A percentile compares a stretch with the other conserved stretches of the same genome.
phyloP scores from a whole-genome alignment of 2,888 invertebrate species.

The Oscheius sp. region DNA sequence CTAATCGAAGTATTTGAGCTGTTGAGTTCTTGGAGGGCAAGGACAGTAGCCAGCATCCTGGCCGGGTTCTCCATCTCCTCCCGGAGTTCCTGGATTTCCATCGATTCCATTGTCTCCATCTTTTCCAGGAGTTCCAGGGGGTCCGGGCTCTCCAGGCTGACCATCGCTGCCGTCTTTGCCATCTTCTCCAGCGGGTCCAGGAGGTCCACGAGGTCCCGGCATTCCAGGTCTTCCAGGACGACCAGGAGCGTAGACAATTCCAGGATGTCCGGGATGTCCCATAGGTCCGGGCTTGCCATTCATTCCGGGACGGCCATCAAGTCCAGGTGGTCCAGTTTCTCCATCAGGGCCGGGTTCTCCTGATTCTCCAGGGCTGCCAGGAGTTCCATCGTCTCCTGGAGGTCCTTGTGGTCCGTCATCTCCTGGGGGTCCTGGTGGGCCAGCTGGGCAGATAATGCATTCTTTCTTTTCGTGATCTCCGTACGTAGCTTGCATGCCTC shows the following conservation, averaged over 20 bases:
- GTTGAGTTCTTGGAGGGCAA: constrained; percentile 12
- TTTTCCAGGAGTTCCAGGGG: constrained; percentile 26
- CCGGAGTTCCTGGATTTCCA: constrained; percentile 29
- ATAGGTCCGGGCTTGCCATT: constrained; percentile 25
- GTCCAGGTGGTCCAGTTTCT: constrained; percentile 21
- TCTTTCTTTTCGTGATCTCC: constrained; percentile 12
- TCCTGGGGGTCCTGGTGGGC: constrained; percentile 29
- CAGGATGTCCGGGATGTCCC: constrained; percentile 30
- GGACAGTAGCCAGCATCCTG: constrained; percentile 15
- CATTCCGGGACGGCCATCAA: constrained; percentile 18
- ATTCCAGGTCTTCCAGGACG: constrained; percentile 23
- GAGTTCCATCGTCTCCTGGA: constrained; percentile 30
- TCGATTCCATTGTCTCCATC: constrained; percentile 29
- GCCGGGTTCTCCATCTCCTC: constrained; percentile 25
- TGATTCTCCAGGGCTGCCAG: constrained; percentile 23
- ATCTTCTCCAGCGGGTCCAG: constrained; percentile 15
- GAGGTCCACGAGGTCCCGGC: constrained; percentile 32
- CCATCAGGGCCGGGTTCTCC: constrained; percentile 24
- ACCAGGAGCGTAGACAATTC: constrained; percentile 28
- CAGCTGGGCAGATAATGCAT: constrained; percentile 31
- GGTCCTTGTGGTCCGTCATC: constrained; percentile 23
- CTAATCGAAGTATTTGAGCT: constrained; percentile 16
- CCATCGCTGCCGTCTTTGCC: constrained; percentile 26
- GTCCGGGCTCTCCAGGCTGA: constrained; percentile 27
- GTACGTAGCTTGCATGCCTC: constrained; percentile 5